These are phyloP conservation scores for Darevskia mixta DNA, from an alignment of 2,797 vertebrate species.

Conservation along the genomic window DNA sequence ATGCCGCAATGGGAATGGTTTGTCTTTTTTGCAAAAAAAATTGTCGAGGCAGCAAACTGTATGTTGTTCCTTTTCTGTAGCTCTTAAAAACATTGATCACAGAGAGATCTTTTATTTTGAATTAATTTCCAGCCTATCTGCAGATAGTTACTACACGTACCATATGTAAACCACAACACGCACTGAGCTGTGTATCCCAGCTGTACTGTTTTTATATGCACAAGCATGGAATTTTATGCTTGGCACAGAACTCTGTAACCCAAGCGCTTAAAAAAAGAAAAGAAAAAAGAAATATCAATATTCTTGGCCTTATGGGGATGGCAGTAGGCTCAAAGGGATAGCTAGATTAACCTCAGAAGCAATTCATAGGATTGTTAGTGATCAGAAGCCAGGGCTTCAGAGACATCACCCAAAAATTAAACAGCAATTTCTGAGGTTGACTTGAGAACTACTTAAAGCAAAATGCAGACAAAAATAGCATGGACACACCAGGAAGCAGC, in stretches of 20 bases:
- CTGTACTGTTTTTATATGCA: neutral
- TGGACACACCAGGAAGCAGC: neutral
- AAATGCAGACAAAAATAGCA: neutral
- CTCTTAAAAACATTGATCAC: neutral
- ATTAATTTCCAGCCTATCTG: neutral
- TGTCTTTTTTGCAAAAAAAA: neutral
- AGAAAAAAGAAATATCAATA: neutral
- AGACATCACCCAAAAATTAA: neutral
- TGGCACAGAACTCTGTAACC: neutral
- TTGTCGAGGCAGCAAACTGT: neutral
- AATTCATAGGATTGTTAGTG: conserved; percentile 2
- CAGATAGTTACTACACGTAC: neutral
- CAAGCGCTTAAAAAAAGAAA: neutral
- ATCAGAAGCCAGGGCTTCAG: neutral
- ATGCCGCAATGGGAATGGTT: neutral
- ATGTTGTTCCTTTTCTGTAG: neutral
- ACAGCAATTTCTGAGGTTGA: neutral
- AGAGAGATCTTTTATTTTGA: neutral
- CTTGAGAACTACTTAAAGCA: neutral
- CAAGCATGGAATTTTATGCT: neutral
- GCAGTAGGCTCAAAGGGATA: neutral
- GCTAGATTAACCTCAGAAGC: neutral
- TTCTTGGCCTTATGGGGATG: neutral
- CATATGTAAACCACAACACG: neutral
- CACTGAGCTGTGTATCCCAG: neutral